Evolutionary conservation across 64 coral and sea anemone species (phyloP), one percentile per base, ranked within the genome.

Genomic region (Pachyseris speciosa): DNA sequence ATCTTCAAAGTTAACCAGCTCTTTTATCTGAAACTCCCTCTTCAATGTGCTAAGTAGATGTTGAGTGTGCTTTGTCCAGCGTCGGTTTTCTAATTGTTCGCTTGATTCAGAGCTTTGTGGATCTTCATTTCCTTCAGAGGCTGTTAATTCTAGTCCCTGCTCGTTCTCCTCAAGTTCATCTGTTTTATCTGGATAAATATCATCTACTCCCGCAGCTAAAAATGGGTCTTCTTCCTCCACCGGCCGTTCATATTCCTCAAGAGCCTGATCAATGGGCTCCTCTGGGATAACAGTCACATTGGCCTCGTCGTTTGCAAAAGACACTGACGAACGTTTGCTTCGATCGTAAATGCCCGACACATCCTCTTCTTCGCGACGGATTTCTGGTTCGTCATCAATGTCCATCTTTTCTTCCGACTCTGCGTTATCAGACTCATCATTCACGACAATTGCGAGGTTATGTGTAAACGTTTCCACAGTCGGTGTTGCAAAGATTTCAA

Each of bases 61-160:
- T 36, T 95, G 94, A 25, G 97, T 99, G 78, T 94, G 89, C 55
- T 99, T 99, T 86, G 97, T 99, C 97, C 97, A 99, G 8, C 97
- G 84, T 63, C 94, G 79, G 52, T 91, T 95, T 68, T 99, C 93
- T 73, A 99, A 99, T 37, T 95, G 93, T 87, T 99, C 97, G 51
- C 93, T 91, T 61, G 94, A 95, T 48, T 99, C 97, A 58, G 80
- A 87, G 63, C 83, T 99, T 92, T 95, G 87, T 37, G 84, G 89
- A 41, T 99, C 94, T 47, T 99, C 94, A 50, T 85, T 87, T 78
- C 86, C 67, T 83, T 95, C 89, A 8, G 94, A 95, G 37, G 90
- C 84, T 53, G 96, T 78, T 36, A 78, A 50, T 47, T 98, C 96
- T 7, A 61, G 64, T 63, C 87, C 66, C 30, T 75, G 83, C 5